Conservation (phyloP, 2,888 invertebrate species). For the Eumerus sabulonum region DNA sequence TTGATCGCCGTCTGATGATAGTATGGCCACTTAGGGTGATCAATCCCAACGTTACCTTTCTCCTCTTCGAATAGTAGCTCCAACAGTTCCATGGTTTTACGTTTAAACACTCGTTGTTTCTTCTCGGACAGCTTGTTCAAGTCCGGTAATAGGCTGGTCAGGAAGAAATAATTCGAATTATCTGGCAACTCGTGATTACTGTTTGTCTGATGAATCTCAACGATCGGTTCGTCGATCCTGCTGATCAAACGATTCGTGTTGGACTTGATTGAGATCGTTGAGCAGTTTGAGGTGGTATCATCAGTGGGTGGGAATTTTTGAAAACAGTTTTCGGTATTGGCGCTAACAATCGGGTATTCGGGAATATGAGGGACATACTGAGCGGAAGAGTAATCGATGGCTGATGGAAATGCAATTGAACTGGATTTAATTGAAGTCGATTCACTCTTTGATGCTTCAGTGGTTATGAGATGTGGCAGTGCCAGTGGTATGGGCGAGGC, state of each 20-base stretch:
- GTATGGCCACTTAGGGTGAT: no score
- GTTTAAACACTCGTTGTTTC: conserved; percentile 42
- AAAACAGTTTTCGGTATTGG: not conserved
- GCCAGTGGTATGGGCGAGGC: no score
- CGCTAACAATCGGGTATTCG: not conserved
- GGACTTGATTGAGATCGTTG: not conserved
- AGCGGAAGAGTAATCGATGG: not conserved
- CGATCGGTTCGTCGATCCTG: not conserved
- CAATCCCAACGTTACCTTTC: not conserved
- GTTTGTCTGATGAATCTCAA: not conserved
- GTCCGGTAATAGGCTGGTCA: conserved; percentile 38
- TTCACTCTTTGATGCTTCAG: conserved; percentile 10
- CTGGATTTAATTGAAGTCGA: conserved; percentile 21
- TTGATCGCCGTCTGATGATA: no score
- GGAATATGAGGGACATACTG: not conserved
- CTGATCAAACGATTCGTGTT: no score
- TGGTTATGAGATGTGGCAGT: not conserved
- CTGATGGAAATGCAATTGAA: not conserved
- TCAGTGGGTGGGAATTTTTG: not conserved
- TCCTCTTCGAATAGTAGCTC: conserved; percentile 38
- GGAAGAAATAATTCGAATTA: conserved; percentile 29
- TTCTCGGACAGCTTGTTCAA: conserved; percentile 36
- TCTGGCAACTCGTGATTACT: not conserved
- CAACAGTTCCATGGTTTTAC: conserved; percentile 38
- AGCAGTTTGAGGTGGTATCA: not conserved